Conservation (phyloP, 2,888 invertebrate genomes). For the Drosophila nr. fundita region DNA sequence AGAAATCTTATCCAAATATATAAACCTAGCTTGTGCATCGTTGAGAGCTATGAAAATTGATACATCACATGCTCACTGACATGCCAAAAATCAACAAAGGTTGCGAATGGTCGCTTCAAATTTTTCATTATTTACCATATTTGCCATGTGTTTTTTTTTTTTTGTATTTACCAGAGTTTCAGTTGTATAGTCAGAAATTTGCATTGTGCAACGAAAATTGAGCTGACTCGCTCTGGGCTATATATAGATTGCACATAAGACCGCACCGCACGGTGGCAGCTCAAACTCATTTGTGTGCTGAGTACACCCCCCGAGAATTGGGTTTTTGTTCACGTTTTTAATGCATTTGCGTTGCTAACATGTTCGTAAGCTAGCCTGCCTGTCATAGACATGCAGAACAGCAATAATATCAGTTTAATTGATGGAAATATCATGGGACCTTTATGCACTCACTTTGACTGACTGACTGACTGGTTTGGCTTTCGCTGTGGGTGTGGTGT, state of each 20-base stretch:
- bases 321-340: slow-evolving; percentile 23
- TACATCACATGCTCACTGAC: slow-evolving; percentile 42
- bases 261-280: slow-evolving; percentile 16
- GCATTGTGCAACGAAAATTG: slow-evolving; percentile 54
- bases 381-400: slow-evolving; percentile 7
- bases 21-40: not conserved
- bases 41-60: slow-evolving; percentile 45
- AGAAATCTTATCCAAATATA: not conserved
- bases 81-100: slow-evolving; percentile 72
- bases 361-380: slow-evolving; percentile 1
- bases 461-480: not conserved
- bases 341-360: slow-evolving; percentile 30
- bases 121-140: slow-evolving; percentile 30
- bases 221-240: slow-evolving; percentile 42
- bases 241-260: slow-evolving; percentile 53
- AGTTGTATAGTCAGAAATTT: slow-evolving; percentile 60
- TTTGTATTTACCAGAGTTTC: slow-evolving; percentile 7
- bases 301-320: slow-evolving; percentile 24
- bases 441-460: slow-evolving; percentile 16
- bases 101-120: slow-evolving; percentile 43
- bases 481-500: not conserved
- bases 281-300: slow-evolving; percentile 42
- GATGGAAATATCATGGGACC: slow-evolving; percentile 66
- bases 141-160: slow-evolving; percentile 19
- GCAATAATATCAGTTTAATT: slow-evolving; percentile 68